phyloP scores from a whole-genome alignment of 2,888 invertebrate genomes.

The Pseudococcus jackbeardsleyi region DNA sequence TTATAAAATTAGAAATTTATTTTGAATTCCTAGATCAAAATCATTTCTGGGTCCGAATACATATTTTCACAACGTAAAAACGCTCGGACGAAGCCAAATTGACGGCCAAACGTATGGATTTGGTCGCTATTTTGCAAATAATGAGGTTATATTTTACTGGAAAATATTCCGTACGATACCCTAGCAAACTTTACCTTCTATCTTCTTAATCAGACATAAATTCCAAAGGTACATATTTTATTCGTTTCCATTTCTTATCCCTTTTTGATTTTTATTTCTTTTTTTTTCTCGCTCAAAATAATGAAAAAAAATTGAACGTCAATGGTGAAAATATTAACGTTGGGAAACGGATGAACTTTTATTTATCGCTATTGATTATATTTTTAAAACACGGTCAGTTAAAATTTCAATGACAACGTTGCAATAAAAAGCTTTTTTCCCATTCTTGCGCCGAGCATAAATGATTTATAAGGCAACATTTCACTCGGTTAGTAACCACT shows the following conservation, averaged over 20 bases:
- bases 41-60: neutral
- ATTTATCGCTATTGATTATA: slow-evolving; percentile 46
- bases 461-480: slow-evolving; percentile 49
- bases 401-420: slow-evolving; percentile 36
- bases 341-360: neutral
- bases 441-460: neutral
- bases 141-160: slow-evolving; percentile 19
- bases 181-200: slow-evolving; percentile 8
- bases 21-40: slow-evolving; percentile 10
- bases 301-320: slow-evolving; percentile 37
- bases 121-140: neutral
- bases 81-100: neutral
- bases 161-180: slow-evolving; percentile 2
- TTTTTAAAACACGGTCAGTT: slow-evolving; percentile 18
- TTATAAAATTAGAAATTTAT: slow-evolving; percentile 8
- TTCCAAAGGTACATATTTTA: slow-evolving; percentile 32
- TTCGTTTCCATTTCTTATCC: slow-evolving; percentile 1
- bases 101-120: slow-evolving; percentile 3
- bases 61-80: slow-evolving; percentile 4
- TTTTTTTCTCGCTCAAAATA: neutral
- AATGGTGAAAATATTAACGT: slow-evolving; percentile 42
- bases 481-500: slow-evolving; percentile 36
- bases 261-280: neutral
- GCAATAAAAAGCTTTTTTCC: slow-evolving; percentile 3
- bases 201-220: slow-evolving; percentile 36